Percentiles rank a stretch among this genome's conserved stretches.
These are phyloP conservation scores for Aegotheles bennettii DNA, from an alignment of 2,113 vertebrate genomes.

Conservation along the genomic window DNA sequence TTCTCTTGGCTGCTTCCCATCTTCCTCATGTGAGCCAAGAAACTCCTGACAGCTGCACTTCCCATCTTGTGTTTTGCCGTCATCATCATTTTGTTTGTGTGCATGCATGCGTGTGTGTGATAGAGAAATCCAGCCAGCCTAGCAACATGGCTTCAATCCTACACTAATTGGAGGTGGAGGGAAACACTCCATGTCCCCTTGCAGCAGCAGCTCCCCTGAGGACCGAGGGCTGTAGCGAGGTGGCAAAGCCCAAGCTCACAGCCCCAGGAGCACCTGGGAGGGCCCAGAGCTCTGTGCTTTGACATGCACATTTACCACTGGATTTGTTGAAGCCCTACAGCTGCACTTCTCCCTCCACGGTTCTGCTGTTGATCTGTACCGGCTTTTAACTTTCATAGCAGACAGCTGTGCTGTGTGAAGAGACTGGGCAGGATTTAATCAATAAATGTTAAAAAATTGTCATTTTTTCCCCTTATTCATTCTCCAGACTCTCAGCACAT, in stretches of 20 bases:
- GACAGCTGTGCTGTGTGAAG: neutral
- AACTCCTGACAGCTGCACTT: neutral
- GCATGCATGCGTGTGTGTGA: fast-evolving
- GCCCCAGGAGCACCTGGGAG: neutral
- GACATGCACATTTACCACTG: neutral
- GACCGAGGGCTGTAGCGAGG: fast-evolving
- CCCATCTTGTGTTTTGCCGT: neutral
- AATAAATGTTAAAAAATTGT: neutral
- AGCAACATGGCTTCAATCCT: neutral
- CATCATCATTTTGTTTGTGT: neutral
- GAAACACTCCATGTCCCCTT: neutral
- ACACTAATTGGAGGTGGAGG: neutral
- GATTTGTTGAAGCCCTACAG: neutral
- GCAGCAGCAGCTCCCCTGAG: neutral
- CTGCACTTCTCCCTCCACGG: neutral
- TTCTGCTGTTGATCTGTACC: neutral
- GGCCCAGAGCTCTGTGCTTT: neutral
- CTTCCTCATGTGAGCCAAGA: neutral
- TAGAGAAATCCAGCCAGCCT: neutral
- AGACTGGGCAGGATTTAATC: neutral
- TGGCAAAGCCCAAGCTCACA: neutral
- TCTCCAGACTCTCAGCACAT: neutral
- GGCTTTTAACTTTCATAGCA: neutral
- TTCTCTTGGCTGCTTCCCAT: neutral
- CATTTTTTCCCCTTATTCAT: neutral